These are phyloP conservation scores for Ceyx margarethae DNA, from an alignment of 2,113 vertebrate species.

Conservation along the genomic window DNA sequence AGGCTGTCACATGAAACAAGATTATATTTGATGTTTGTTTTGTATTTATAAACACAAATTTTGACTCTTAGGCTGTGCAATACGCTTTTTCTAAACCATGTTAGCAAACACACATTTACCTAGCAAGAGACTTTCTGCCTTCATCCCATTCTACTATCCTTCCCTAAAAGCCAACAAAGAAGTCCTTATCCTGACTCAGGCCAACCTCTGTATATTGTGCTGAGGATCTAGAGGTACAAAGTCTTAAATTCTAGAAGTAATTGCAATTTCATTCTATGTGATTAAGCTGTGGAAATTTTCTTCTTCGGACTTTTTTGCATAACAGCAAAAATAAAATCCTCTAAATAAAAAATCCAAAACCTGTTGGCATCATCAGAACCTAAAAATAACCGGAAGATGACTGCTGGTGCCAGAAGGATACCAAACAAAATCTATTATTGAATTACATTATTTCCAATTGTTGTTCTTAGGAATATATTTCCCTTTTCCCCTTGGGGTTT, in stretches of 20 bases:
- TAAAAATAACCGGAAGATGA: slow-evolving; percentile 64
- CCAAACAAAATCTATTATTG: slow-evolving; percentile 55
- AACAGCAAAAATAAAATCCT: not conserved
- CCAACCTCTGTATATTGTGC: not conserved
- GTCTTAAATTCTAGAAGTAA: not conserved
- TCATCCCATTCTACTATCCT: not conserved
- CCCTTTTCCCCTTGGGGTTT: slow-evolving; percentile 31
- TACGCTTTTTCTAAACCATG: not conserved
- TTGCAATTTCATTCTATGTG: not conserved
- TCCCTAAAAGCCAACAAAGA: not conserved
- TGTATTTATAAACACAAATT: slow-evolving; percentile 11
- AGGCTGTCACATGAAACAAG: slow-evolving; percentile 11
- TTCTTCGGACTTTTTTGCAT: not conserved
- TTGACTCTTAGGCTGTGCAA: not conserved
- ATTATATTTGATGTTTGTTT: slow-evolving; percentile 36
- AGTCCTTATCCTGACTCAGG: not conserved
- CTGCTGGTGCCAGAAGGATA: slow-evolving; percentile 55
- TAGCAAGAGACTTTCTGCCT: not conserved
- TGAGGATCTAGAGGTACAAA: not conserved
- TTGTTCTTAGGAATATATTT: slow-evolving; percentile 57
- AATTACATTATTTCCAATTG: slow-evolving; percentile 49
- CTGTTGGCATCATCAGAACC: slow-evolving; percentile 50
- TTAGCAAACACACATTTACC: not conserved
- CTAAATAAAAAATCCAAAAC: slow-evolving; percentile 4
- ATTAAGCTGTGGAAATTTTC: slow-evolving; percentile 33